phyloP scores from a whole-genome alignment of 2,888 invertebrate species.

The Drepanosiphum platanoidis region DNA sequence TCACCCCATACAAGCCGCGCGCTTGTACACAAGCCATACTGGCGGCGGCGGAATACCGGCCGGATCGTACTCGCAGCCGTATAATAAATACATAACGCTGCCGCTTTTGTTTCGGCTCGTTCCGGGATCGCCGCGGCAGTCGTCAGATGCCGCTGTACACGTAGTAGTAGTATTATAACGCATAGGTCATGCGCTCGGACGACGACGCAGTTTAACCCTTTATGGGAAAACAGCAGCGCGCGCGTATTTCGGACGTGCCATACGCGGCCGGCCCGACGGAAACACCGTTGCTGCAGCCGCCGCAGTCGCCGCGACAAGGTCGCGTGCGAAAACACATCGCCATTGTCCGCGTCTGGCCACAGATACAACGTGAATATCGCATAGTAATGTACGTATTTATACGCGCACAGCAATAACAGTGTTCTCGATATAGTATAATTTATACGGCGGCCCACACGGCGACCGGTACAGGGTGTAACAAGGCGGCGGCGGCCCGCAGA shows the following conservation, averaged over 20 bases:
- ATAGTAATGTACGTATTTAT: not conserved
- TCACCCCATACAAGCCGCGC: no score
- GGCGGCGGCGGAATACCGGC: no score
- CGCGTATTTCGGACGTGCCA: conserved; percentile 11
- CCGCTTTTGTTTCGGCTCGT: not conserved
- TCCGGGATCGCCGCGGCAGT: not conserved
- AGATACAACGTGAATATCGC: no score
- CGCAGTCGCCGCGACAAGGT: conserved; percentile 24
- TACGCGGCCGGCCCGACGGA: not conserved
- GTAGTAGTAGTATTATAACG: not conserved
- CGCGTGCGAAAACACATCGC: conserved; percentile 29
- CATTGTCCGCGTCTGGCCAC: conserved; percentile 18
- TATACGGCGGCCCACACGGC: conserved; percentile 1
- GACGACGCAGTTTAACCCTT: not conserved
- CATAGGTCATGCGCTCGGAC: conserved; percentile 3
- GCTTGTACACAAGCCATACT: no score
- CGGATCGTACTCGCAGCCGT: no score
- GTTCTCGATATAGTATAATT: conserved; percentile 4
- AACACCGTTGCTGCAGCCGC: not conserved
- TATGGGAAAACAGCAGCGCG: conserved; percentile 8
- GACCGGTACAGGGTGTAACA: conserved; percentile 12
- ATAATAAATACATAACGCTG: no score
- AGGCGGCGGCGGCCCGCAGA: not conserved
- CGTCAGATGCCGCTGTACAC: no score
- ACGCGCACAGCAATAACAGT: not conserved